phyloP scores from a whole-genome alignment of 2,797 vertebrate species.

The Todus mexicanus region DNA sequence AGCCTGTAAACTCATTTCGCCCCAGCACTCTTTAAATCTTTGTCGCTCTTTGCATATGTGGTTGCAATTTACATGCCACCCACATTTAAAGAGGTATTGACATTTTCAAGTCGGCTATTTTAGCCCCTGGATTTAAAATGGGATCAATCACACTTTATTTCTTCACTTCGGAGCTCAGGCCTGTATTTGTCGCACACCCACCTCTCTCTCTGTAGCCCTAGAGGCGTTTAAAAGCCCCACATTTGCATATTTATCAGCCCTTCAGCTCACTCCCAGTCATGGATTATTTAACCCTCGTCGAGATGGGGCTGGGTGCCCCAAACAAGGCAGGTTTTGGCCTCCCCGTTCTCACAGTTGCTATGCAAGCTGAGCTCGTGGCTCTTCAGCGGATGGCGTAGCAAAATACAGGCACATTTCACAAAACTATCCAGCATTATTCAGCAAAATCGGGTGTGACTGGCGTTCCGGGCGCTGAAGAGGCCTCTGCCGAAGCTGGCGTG shows the following conservation, averaged over 20 bases:
- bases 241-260: not conserved
- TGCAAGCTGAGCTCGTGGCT: not conserved
- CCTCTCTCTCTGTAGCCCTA: not conserved
- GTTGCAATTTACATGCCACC: conserved; percentile 52
- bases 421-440: not conserved
- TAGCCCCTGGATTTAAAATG: conserved; percentile 38
- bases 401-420: not conserved
- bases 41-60: conserved; percentile 32
- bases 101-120: conserved; percentile 40
- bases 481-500: not conserved
- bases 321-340: not conserved
- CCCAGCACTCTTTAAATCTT: conserved; percentile 36
- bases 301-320: not conserved
- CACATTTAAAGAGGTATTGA: conserved; percentile 59
- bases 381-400: not conserved
- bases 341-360: not conserved
- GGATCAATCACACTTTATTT: conserved; percentile 22
- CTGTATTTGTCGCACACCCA: not conserved
- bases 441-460: not conserved
- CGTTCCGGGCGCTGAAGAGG: not conserved
- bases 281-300: not conserved
- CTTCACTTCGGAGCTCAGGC: not conserved
- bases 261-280: not conserved
- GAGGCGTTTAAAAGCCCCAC: not conserved
- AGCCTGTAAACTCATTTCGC: conserved; percentile 40